phyloP scores from a whole-genome alignment of 2,797 vertebrate species.

The Acanthiza pusilla region DNA sequence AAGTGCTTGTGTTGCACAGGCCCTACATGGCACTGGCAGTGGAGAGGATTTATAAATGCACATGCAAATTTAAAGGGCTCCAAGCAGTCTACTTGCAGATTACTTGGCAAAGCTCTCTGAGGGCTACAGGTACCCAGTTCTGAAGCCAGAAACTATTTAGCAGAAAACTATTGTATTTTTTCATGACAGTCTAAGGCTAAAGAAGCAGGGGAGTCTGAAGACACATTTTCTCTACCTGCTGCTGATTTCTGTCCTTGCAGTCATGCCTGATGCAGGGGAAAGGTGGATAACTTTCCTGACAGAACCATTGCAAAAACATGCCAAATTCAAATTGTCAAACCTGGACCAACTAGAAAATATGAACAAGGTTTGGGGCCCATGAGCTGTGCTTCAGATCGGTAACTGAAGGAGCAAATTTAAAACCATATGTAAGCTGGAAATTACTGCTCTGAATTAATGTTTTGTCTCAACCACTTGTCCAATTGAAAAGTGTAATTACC shows the following conservation, averaged over 20 bases:
- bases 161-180: background rate
- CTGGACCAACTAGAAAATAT: background rate
- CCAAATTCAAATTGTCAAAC: background rate
- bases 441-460: background rate
- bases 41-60: background rate
- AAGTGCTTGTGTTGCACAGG: background rate
- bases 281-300: background rate
- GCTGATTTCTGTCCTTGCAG: background rate
- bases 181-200: background rate
- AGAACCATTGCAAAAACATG: background rate
- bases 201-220: background rate
- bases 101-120: background rate
- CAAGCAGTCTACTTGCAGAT: background rate
- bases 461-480: background rate
- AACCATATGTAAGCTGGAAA: background rate
- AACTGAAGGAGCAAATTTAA: background rate
- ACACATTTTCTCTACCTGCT: background rate
- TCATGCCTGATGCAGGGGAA: background rate
- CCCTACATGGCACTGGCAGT: background rate
- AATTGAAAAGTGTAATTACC: background rate
- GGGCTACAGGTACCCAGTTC: background rate
- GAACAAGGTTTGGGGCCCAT: background rate
- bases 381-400: background rate
- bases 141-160: background rate
- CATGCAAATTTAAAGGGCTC: background rate